phyloP scores from a whole-genome alignment of 2,113 vertebrate species.

The Urocynchramus pylzowi region DNA sequence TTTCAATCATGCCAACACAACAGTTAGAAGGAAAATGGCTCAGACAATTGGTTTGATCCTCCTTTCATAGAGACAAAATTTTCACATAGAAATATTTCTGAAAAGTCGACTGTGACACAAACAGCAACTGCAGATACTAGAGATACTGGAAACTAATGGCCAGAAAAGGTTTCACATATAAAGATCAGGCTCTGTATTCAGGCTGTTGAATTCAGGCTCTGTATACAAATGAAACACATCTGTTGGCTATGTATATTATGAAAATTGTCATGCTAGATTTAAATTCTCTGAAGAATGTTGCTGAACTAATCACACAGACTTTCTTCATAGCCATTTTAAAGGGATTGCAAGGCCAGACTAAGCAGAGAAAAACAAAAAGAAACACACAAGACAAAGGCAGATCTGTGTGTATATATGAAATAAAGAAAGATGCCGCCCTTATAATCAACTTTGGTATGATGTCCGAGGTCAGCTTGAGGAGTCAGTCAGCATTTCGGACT shows the following conservation, averaged over 20 bases:
- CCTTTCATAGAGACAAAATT: neutral
- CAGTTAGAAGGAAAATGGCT: neutral
- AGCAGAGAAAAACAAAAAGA: neutral
- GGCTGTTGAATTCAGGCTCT: neutral
- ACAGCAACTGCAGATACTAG: neutral
- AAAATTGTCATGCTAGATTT: neutral
- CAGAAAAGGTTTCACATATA: neutral
- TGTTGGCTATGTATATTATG: neutral
- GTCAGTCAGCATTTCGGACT: neutral
- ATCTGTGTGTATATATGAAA: neutral
- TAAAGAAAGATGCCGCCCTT: neutral
- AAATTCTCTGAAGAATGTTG: neutral
- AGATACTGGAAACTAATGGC: neutral
- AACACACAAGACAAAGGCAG: neutral
- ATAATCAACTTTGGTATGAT: neutral
- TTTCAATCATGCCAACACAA: neutral
- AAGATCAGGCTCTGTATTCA: neutral
- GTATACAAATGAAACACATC: neutral
- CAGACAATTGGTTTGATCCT: neutral
- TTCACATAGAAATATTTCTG: neutral
- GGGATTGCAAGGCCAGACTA: neutral
- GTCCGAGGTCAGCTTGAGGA: neutral
- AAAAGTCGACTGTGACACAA: neutral
- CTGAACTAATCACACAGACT: neutral
- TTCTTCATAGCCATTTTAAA: neutral